Percentiles rank a stretch among this genome's conserved stretches.
These are phyloP conservation scores for Argynnis bischoffii DNA, from an alignment of 2,888 invertebrate species.

Conservation along the genomic window DNA sequence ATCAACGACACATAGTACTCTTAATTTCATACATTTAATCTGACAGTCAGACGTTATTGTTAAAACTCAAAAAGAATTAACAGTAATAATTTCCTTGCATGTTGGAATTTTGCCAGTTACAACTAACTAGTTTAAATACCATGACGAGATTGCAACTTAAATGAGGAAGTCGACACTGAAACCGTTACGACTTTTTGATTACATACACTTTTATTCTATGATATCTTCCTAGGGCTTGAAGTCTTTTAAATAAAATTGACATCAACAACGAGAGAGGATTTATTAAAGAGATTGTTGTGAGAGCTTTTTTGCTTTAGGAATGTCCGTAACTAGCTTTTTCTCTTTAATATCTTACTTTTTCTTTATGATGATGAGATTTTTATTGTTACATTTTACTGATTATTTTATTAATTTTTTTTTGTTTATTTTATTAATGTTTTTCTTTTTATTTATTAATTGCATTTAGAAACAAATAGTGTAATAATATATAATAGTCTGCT, in stretches of 20 bases:
- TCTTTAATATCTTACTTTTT: slow-evolving; percentile 14
- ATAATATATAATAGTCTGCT: slow-evolving; percentile 11
- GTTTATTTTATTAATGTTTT: neutral
- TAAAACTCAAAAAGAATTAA: slow-evolving; percentile 31
- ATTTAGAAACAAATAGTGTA: neutral
- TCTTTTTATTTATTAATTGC: neutral
- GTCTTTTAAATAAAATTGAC: slow-evolving; percentile 22
- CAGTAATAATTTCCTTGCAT: slow-evolving; percentile 36
- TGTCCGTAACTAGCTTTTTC: slow-evolving; percentile 18
- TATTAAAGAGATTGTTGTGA: slow-evolving; percentile 20
- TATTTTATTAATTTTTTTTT: neutral
- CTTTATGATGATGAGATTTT: neutral
- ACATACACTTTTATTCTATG: slow-evolving; percentile 24
- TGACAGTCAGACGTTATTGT: slow-evolving; percentile 12
- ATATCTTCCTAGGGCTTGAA: slow-evolving; percentile 2
- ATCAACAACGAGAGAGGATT: slow-evolving; percentile 18
- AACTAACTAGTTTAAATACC: slow-evolving; percentile 57
- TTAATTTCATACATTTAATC: neutral
- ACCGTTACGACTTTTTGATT: slow-evolving; percentile 33
- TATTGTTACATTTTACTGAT: neutral
- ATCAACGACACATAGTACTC: too few relatives aligned
- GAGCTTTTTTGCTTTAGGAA: slow-evolving; percentile 16
- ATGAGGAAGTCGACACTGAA: slow-evolving; percentile 38
- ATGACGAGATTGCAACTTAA: slow-evolving; percentile 49
- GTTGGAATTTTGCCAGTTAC: slow-evolving; percentile 53